A percentile compares a stretch with the other conserved stretches of the same genome.
Conservation (phyloP, 2,888 invertebrate species). For the Eubasilissa splendida region DNA sequence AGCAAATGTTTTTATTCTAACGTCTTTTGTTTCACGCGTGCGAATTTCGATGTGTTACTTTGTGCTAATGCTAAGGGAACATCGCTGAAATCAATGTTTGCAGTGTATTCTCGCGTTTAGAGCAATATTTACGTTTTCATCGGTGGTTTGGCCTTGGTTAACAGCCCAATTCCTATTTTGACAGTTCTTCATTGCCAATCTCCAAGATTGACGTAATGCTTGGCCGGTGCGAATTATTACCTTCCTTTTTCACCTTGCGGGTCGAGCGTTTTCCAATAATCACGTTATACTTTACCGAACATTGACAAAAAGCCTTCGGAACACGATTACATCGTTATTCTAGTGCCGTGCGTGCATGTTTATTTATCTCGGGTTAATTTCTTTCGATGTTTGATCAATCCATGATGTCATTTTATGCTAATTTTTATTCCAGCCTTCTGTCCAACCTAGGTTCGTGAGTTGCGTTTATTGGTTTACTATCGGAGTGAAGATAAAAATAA, state of each 20-base stretch:
- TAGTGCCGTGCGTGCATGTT: conserved; percentile 3
- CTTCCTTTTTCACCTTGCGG: conserved; percentile 46
- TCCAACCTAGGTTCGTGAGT: conserved; percentile 27
- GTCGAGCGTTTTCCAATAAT: conserved; percentile 27
- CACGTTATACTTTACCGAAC: conserved; percentile 5
- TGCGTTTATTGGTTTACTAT: conserved; percentile 13
- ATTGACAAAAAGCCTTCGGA: conserved; percentile 9
- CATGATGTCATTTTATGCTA: conserved; percentile 55
- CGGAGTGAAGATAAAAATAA: conserved; percentile 9
- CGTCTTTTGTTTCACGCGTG: conserved; percentile 47
- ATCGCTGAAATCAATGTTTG: background rate
- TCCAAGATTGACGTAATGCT: conserved; percentile 47
- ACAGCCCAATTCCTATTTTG: conserved; percentile 48
- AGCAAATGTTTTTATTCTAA: conserved; percentile 53
- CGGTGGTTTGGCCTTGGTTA: conserved; percentile 46
- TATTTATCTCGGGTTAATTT: conserved; percentile 28
- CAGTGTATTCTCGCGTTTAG: conserved; percentile 12
- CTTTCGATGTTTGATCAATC: conserved; percentile 50
- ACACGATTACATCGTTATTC: background rate
- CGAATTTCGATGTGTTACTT: conserved; percentile 20
- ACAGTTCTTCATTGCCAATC: conserved; percentile 50
- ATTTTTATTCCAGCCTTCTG: conserved; percentile 44
- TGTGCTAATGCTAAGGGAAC: conserved; percentile 6
- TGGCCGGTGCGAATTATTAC: conserved; percentile 44
- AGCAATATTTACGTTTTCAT: conserved; percentile 42